Conservation (phyloP, 2,888 invertebrate species). For the Octodonta nipae region DNA sequence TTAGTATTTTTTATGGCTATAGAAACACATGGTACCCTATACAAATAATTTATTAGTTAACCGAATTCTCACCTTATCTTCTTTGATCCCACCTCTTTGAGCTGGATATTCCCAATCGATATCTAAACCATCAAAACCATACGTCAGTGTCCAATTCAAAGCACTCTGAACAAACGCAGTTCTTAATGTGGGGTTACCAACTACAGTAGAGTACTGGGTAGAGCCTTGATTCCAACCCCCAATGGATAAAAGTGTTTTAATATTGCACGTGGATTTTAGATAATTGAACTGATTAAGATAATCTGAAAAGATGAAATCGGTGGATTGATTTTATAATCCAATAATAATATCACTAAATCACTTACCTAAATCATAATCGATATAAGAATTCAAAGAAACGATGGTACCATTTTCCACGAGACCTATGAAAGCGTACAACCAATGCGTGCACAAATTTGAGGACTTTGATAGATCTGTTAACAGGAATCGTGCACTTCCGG, state of each 20-base stretch:
- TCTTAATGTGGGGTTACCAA: constrained; percentile 37
- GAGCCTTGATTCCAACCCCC: constrained; percentile 55
- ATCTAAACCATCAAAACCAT: constrained; percentile 58
- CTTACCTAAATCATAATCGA: constrained; percentile 13
- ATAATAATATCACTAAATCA: too few species aligned
- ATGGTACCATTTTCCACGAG: constrained; percentile 7
- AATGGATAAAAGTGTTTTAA: constrained; percentile 50
- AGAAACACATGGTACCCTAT: too few species aligned
- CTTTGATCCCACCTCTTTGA: constrained; percentile 38
- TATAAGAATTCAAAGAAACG: constrained; percentile 8
- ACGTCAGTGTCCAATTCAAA: constrained; percentile 36
- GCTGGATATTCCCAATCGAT: constrained; percentile 62
- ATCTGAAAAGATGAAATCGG: too few species aligned
- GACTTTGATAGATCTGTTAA: constrained; percentile 53
- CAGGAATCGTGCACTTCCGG: constrained; percentile 49
- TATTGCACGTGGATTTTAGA: constrained; percentile 39
- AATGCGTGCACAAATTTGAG: constrained; percentile 58
- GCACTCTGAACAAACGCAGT: constrained; percentile 44
- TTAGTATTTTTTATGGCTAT: too few species aligned
- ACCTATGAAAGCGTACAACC: constrained; percentile 59
- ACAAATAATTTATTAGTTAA: too few species aligned
- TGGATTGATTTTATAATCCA: too few species aligned
- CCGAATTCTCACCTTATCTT: constrained; percentile 25
- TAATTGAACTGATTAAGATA: constrained; percentile 42
- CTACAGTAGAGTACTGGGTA: constrained; percentile 34